Evolutionary conservation across 1,140 invertebrate genomes (phyloP).

Genomic region (Bursaphelenchus mucronatus): DNA sequence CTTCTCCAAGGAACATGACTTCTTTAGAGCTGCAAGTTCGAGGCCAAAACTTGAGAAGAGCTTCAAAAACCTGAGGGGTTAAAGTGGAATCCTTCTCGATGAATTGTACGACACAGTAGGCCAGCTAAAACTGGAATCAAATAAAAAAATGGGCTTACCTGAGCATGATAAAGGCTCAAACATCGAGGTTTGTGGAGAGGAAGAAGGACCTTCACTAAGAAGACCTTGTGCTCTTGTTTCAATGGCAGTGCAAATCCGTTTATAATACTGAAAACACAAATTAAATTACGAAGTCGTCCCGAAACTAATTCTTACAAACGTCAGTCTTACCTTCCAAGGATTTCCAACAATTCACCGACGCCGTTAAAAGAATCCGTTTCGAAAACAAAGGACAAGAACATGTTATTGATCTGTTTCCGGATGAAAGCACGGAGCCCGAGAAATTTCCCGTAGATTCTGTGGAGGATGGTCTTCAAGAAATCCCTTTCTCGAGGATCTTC

Average conservation of each 20-base stretch:
- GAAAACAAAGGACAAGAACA: conserved; percentile 71
- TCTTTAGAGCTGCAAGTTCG: conserved; percentile 66
- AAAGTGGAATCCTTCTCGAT: conserved; percentile 64
- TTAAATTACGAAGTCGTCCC: neutral
- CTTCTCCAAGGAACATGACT: conserved; percentile 66
- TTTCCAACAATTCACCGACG: conserved; percentile 93
- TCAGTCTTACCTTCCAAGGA: conserved; percentile 71
- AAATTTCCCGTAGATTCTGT: conserved; percentile 60
- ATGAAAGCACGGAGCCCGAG: conserved; percentile 60
- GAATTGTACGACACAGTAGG: conserved; percentile 66
- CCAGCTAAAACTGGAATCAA: conserved; percentile 48
- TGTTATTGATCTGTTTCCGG: conserved; percentile 60
- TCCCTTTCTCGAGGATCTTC: conserved; percentile 60
- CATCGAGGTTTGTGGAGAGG: conserved; percentile 68
- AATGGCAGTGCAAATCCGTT: conserved; percentile 64
- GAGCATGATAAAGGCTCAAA: conserved; percentile 59
- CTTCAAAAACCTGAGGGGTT: conserved; percentile 61
- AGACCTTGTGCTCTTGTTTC: conserved; percentile 88
- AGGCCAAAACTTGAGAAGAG: conserved; percentile 66
- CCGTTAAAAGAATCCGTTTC: conserved; percentile 99
- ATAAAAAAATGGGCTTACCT: conserved; percentile 41
- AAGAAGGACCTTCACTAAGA: conserved; percentile 86
- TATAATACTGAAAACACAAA: conserved; percentile 56
- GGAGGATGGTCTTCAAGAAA: conserved; percentile 60
- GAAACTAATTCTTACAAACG: conserved; percentile 3